A percentile compares a stretch with the other conserved stretches of the same genome.
phyloP scores from a whole-genome alignment of 1,140 invertebrate species.

The Drosophila bocki region DNA sequence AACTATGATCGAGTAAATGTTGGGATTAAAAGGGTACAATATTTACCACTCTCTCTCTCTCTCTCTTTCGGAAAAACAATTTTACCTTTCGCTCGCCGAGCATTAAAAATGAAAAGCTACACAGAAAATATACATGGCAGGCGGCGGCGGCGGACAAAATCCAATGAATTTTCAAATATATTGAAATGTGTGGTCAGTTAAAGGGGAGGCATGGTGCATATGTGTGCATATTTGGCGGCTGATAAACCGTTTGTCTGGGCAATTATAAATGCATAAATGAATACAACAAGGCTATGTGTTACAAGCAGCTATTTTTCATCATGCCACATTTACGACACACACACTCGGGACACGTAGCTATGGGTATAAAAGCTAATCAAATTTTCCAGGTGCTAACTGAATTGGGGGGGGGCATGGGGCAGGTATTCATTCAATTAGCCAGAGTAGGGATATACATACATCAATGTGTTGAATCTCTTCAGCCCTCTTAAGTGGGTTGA shows the following conservation, averaged over 20 bases:
- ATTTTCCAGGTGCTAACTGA: slow-evolving; percentile 48
- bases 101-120: slow-evolving; percentile 60
- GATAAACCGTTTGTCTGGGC: slow-evolving; percentile 45
- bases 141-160: slow-evolving; percentile 28
- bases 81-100: slow-evolving; percentile 19
- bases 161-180: slow-evolving; percentile 70
- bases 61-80: slow-evolving; percentile 2
- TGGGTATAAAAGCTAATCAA: slow-evolving; percentile 33
- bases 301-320: slow-evolving; percentile 40
- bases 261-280: slow-evolving; percentile 61
- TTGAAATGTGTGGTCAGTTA: slow-evolving; percentile 45
- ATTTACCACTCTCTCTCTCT: not conserved
- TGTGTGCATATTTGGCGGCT: slow-evolving; percentile 23
- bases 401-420: slow-evolving; percentile 7
- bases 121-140: slow-evolving; percentile 16
- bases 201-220: not conserved
- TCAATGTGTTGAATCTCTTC: slow-evolving; percentile 41
- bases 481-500: slow-evolving; percentile 32
- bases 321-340: slow-evolving; percentile 31
- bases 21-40: slow-evolving; percentile 5
- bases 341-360: not conserved
- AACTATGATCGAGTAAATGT: slow-evolving; percentile 17
- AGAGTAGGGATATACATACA: slow-evolving; percentile 75
- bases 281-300: slow-evolving; percentile 28
- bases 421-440: slow-evolving; percentile 69